phyloP scores from a whole-genome alignment of 2,888 invertebrate genomes.

The Pterobdella sp. region DNA sequence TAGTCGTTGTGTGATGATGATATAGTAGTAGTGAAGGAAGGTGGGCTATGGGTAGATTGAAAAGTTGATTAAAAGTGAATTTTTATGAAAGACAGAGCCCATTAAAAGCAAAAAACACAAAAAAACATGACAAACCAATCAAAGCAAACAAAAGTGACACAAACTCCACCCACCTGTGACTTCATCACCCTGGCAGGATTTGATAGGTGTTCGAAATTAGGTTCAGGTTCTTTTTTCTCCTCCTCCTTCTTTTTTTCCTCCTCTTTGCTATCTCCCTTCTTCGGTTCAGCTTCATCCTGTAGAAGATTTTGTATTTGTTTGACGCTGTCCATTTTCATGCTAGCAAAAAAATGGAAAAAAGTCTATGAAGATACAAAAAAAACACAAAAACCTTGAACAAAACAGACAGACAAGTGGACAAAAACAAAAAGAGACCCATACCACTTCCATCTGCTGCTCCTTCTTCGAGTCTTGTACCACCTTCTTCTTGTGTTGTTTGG shows the following conservation, averaged over 20 bases:
- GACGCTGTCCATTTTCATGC: too few species aligned
- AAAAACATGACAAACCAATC: neutral
- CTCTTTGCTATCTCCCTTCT: conserved; percentile 54
- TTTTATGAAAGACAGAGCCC: neutral
- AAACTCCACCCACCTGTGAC: conserved; percentile 56
- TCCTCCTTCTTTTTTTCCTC: conserved; percentile 52
- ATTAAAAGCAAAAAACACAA: neutral
- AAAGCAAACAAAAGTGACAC: neutral
- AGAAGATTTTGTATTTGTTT: too few species aligned
- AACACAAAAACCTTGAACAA: too few species aligned
- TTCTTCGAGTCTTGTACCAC: conserved; percentile 35
- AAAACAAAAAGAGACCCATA: conserved; percentile 40
- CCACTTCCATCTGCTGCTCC: conserved; percentile 56
- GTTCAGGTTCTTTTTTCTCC: conserved; percentile 61
- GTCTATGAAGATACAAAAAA: too few species aligned
- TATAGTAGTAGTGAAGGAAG: neutral
- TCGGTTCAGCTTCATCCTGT: conserved; percentile 53
- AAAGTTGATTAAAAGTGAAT: neutral
- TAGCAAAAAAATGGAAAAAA: too few species aligned
- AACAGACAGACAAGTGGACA: neutral
- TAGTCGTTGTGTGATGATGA: neutral
- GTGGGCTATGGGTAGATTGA: neutral
- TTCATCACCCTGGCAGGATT: conserved; percentile 92
- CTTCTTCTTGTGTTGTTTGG: conserved; percentile 59
- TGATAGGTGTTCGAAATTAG: conserved; percentile 77